Evolutionary conservation across 2,797 vertebrate genomes (phyloP), one percentile per base, ranked within the genome.

Genomic region (Xenops minutus): DNA sequence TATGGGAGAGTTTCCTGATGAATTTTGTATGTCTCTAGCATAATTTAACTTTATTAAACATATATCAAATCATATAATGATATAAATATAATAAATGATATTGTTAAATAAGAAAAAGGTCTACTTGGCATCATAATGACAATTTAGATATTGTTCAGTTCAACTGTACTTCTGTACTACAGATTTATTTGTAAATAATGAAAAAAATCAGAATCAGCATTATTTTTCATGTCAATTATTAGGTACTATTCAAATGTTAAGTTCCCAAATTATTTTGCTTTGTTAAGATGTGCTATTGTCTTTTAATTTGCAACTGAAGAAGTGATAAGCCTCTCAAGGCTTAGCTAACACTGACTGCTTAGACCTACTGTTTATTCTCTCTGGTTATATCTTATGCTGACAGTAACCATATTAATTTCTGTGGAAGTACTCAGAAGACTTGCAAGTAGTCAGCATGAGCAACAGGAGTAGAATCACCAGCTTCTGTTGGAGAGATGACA

Each of bases 41-140:
- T 88, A 95, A 96, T 94, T 92, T 89, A 69, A 43, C 66, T 93
- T 93, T 76, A 92, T 85, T 91, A 82, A 88, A 85, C 27, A 72
- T 62, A 81, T 64, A 78, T 89, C 61, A 88, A 92, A 84, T 87
- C 56, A 44, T 74, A 48, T 88, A 84, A 93, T 92, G 37, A 83
- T 84, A 61, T 92, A 92, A 95, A 97, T n/a, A n/a, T n/a, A n/a
- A n/a, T n/a, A n/a, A n/a, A n/a, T n/a, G n/a, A n/a, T n/a, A n/a
- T 85, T 79, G 22, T 94, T 94, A 93, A 95, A 85, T 96, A 94
- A 95, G 73, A 96, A 96, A 96, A 95, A 92, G 12, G 13, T 75
- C 72, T 86, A 73, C 61, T 92, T 92, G 81, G 37, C 74, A 82
- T 94, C 51, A 67, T 92, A 93, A 95, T 89, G 94, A 66, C 43